Conservation (phyloP, 2,113 vertebrate species). For the Zapornia atra region DNA sequence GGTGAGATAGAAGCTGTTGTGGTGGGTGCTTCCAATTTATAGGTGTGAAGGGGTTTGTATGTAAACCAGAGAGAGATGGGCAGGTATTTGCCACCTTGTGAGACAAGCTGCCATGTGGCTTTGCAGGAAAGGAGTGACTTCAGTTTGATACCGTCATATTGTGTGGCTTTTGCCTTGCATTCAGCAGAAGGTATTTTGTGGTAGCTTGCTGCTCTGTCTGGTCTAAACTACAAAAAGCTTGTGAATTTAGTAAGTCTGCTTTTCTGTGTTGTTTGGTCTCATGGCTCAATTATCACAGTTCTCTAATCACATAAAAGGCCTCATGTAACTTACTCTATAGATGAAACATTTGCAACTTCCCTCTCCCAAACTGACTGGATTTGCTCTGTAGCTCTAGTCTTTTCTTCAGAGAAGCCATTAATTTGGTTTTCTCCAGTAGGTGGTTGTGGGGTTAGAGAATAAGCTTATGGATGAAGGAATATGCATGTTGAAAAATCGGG, state of each 20-base stretch:
- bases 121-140: not conserved
- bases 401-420: not conserved
- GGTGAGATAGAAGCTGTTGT: not conserved
- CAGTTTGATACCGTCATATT: fast-evolving
- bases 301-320: not conserved
- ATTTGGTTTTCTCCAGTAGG: not conserved
- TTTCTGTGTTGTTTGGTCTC: not conserved
- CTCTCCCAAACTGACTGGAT: not conserved
- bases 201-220: not conserved
- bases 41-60: not conserved
- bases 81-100: not conserved
- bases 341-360: not conserved
- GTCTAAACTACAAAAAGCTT: not conserved
- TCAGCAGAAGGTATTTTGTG: not conserved
- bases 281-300: not conserved
- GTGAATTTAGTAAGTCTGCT: not conserved
- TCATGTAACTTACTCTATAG: not conserved
- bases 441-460: not conserved
- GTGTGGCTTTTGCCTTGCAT: fast-evolving
- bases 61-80: not conserved
- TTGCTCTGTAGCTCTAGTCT: not conserved
- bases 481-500: not conserved
- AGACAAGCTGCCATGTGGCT: not conserved
- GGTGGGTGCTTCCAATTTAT: not conserved
- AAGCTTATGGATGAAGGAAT: not conserved